Percentiles rank a stretch among this genome's conserved stretches.
These are phyloP conservation scores for Phanerotoma sp. DNA, from an alignment of 2,888 invertebrate species.

Conservation along the genomic window DNA sequence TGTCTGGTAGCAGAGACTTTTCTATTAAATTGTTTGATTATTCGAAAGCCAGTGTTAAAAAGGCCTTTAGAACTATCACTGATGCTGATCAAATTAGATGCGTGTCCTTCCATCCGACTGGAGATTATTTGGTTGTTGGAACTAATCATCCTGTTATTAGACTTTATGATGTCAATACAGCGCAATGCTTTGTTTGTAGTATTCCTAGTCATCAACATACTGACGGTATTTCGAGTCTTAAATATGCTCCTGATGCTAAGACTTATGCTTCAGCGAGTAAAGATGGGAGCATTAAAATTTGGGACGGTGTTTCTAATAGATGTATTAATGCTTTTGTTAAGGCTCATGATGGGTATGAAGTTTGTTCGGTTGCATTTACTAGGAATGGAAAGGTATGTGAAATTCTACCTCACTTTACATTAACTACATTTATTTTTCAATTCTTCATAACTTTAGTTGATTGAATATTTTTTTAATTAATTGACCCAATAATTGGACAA, in stretches of 20 bases:
- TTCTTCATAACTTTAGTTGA: too few relatives aligned
- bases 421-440: too few relatives aligned
- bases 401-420: too few relatives aligned
- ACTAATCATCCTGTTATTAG: constrained; percentile 89
- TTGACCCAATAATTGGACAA: too few relatives aligned
- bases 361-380: constrained; percentile 92
- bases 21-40: constrained; percentile 97
- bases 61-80: constrained; percentile 93
- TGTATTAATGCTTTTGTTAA: constrained; percentile 92
- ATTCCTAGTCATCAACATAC: constrained; percentile 85
- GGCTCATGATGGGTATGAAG: constrained; percentile 93
- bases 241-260: constrained; percentile 72
- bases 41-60: constrained; percentile 97
- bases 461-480: too few relatives aligned
- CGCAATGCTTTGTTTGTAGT: constrained; percentile 93
- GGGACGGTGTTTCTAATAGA: constrained; percentile 94
- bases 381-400: constrained; percentile 89
- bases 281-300: constrained; percentile 93
- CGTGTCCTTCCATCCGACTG: constrained; percentile 92
- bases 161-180: constrained; percentile 92
- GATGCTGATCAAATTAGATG: constrained; percentile 91
- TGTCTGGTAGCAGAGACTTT: constrained; percentile 92
- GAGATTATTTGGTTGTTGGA: constrained; percentile 91
- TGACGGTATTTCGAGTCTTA: constrained; percentile 73
- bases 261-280: constrained; percentile 83